Percentiles rank a stretch among this genome's conserved stretches.
These are phyloP conservation scores for Noctua fimbriata DNA, from an alignment of 2,888 invertebrate genomes.

Conservation along the genomic window DNA sequence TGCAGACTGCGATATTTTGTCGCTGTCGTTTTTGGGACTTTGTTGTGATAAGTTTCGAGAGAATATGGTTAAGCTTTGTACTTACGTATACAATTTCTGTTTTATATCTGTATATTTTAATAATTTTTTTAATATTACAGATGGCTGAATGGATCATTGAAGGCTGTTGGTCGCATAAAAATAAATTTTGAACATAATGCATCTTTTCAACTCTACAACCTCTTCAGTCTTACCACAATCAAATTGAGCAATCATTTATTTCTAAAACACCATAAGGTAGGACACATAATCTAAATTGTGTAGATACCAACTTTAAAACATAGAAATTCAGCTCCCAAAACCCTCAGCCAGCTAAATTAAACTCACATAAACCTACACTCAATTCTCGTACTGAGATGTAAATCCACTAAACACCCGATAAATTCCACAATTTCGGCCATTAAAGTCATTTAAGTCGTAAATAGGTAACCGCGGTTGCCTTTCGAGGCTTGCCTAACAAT, in stretches of 20 bases:
- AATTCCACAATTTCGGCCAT: conserved; percentile 62
- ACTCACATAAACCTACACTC: conserved; percentile 47
- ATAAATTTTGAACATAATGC: background rate
- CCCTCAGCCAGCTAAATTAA: conserved; percentile 29
- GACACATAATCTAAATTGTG: background rate
- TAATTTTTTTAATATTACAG: background rate
- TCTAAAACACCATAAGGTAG: background rate
- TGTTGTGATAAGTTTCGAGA: background rate
- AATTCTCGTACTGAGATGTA: conserved; percentile 57
- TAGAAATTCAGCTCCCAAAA: conserved; percentile 12
- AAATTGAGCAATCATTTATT: background rate
- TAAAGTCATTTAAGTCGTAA: conserved; percentile 63
- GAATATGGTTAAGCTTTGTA: background rate
- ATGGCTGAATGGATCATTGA: background rate
- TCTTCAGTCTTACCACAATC: background rate
- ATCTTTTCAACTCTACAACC: background rate
- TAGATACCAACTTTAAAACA: background rate
- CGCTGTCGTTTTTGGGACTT: background rate
- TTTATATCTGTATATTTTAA: background rate
- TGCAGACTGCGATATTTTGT: background rate
- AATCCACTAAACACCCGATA: conserved; percentile 65
- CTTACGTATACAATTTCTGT: background rate
- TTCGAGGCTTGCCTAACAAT: conserved; percentile 46
- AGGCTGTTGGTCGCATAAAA: background rate
- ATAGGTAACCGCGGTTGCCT: conserved; percentile 62